phyloP scores from a whole-genome alignment of 2,113 vertebrate genomes.

The Cercopithecus mona region DNA sequence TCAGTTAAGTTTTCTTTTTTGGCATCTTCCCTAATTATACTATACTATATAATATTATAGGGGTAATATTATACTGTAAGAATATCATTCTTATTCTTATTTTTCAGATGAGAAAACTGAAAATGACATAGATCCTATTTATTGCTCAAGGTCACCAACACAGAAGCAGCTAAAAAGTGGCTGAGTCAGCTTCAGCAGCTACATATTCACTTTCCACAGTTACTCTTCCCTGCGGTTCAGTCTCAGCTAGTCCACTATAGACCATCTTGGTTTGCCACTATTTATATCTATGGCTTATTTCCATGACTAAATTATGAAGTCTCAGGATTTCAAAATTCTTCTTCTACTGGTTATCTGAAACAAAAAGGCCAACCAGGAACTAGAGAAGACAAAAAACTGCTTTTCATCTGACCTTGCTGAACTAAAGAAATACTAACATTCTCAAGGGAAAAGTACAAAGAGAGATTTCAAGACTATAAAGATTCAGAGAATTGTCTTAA shows the following conservation, averaged over 20 bases:
- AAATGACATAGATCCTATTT: not conserved
- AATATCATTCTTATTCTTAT: not conserved
- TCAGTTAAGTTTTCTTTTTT: not conserved
- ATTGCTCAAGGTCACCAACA: not conserved
- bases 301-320: not conserved
- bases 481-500: slow-evolving; percentile 50
- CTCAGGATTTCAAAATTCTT: not conserved
- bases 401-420: slow-evolving; percentile 48
- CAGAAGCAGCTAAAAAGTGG: not conserved
- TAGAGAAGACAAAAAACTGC: not conserved
- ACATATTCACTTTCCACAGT: not conserved
- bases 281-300: not conserved
- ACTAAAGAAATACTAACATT: slow-evolving; percentile 39
- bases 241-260: not conserved
- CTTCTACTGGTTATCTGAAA: slow-evolving; percentile 6
- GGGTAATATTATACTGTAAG: no score
- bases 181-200: not conserved
- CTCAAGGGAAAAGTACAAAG: not conserved
- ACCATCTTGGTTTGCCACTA: not conserved
- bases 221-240: not conserved
- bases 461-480: slow-evolving; percentile 14
- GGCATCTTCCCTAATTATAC: not conserved
- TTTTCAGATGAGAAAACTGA: slow-evolving; percentile 32
- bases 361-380: not conserved
- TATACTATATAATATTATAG: no score